phyloP scores from a whole-genome alignment of 37 sponge, comb jelly and placozoan species.

The Beroe ovata region DNA sequence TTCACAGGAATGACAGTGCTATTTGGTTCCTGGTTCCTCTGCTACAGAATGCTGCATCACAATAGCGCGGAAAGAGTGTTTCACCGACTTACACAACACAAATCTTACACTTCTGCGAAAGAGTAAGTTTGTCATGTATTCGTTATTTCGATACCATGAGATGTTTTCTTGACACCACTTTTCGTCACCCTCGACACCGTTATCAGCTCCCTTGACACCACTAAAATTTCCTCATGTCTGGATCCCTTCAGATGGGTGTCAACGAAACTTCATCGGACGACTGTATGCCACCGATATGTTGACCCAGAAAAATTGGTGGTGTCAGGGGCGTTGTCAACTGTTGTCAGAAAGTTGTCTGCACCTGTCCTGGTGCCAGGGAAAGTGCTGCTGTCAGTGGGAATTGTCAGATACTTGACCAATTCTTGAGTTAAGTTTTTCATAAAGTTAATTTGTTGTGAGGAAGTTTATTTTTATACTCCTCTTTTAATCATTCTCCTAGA shows the following conservation, averaged over 20 bases:
- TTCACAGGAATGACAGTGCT: conserved; percentile 10
- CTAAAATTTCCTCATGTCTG: too few relatives aligned
- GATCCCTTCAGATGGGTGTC: conserved; percentile 17
- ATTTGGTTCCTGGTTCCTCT: conserved; percentile 37
- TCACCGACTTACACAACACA: background rate
- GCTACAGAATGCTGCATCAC: background rate
- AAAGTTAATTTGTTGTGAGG: too few relatives aligned
- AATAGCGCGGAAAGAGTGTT: background rate
- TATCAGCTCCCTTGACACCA: too few relatives aligned
- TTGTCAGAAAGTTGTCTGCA: background rate
- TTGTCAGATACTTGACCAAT: background rate
- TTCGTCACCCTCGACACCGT: too few relatives aligned
- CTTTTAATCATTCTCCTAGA: too few relatives aligned
- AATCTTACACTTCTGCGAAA: background rate
- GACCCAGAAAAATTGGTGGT: conserved; percentile 1
- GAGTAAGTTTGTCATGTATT: background rate
- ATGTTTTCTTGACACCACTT: too few relatives aligned
- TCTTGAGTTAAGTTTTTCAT: too few relatives aligned
- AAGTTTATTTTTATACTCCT: too few relatives aligned
- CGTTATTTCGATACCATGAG: too few relatives aligned
- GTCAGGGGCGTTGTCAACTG: conserved; percentile 23
- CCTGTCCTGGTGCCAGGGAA: conserved; percentile 29
- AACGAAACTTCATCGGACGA: background rate
- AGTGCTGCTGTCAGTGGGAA: background rate
- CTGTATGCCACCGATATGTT: background rate